Conservation (phyloP, 2,113 vertebrate species). For the Ranitomeya imitator region DNA sequence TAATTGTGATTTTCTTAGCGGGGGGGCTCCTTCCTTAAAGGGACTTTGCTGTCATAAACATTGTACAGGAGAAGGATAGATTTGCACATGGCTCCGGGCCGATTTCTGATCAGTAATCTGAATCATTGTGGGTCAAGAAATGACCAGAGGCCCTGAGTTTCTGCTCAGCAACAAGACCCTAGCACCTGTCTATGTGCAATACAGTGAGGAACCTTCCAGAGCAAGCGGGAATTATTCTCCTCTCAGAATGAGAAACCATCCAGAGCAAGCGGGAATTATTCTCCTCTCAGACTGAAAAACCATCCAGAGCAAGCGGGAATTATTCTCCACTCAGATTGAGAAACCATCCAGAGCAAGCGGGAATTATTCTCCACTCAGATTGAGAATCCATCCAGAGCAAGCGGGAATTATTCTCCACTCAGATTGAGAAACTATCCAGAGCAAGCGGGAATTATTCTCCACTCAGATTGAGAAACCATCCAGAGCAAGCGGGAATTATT, state of each 20-base stretch:
- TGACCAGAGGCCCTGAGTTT: no score
- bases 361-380: neutral
- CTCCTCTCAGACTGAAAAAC: no score
- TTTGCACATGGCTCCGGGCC: neutral
- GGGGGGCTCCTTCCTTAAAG: neutral
- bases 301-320: neutral
- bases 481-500: neutral
- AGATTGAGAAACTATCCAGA: neutral
- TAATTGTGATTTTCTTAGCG: neutral
- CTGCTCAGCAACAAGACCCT: no score
- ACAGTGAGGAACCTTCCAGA: neutral
- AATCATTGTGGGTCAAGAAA: no score
- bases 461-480: neutral
- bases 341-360: neutral
- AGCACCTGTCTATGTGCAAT: neutral
- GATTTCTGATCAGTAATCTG: no score
- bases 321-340: neutral
- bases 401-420: neutral
- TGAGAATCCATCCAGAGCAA: neutral
- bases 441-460: neutral
- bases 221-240: neutral
- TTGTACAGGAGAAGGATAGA: neutral
- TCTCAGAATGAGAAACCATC: neutral
- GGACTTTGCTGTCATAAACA: neutral
- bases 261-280: neutral